Base-by-base conservation (phyloP, 1,140 invertebrate species). In the Drosophila seguyi region DNA sequence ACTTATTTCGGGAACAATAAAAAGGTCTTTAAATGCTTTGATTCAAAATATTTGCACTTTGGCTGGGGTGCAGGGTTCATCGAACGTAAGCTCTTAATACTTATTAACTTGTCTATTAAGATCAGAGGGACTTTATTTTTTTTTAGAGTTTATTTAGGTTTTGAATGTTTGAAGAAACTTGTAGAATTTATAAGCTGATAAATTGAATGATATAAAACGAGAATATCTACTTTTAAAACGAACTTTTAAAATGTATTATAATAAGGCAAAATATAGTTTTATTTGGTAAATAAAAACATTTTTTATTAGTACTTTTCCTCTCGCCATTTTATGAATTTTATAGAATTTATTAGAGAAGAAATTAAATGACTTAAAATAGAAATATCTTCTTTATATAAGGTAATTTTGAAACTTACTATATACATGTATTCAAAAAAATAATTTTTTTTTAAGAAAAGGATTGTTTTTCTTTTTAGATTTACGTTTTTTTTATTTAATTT, bases 1-100 rank as follows among this genome's bases (percentile, higher is more conserved):
- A 86, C 48, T 41, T 38, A 62, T 61, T 68, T 72, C 44, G 20
- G 20, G 11, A 62, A 65, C 38, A 72, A 41, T 44, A 44, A 74
- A 63, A 56, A 27, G 53, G 50, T 55, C 27, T 69, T 69, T 69
- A 69, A 68, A 53, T 69, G 66, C 61, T 69, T 67, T 53, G 61
- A 69, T 69, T 69, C 18, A 66, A 53, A 69, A 67, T 69, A 69
- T 69, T 67, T 68, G 25, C 61, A 16, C 45, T 66, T 52, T 14
- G 34, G 45, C 14, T 36, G 50, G 65, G 66, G 47, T 67, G 61
- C n/a, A 6, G 27, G 34, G 66, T 66, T 42, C 27, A 68, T 66
- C 31, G 41, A 66, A 38, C n/a, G 3, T 52, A 66, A 68, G 61
- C 66, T 36, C 27, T 52, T 68, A 42, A 68, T 68, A 52, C 8